Base-by-base conservation (phyloP, 2,113 vertebrate species). In the Uria aalge region DNA sequence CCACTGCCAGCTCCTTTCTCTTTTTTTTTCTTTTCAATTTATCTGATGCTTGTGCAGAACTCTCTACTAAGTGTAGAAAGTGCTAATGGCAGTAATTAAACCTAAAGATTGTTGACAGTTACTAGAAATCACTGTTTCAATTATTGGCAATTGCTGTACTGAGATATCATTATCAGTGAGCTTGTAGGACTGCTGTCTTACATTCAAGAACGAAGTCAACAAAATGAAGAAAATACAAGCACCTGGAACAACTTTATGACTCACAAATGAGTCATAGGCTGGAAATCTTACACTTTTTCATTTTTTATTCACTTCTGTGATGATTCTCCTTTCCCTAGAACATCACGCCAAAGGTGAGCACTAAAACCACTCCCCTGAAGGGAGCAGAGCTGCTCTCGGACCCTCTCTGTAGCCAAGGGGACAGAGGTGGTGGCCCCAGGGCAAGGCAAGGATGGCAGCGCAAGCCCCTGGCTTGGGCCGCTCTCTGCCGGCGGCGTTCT, bases 401-500 rank as follows among this genome's bases (percentile, higher is more conserved):
- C 13, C 26, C 24, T 13, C 29, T 18, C 55, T 13, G 38, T 7
- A 26, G 72, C 40, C 32, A 32, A 9, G 1, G 8, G 45, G 56
- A 20, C 15, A 5, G 56, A 29, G 52, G 26, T 1, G 1, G 22
- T 45, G 53, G 40, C 62, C 2, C 0, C n/a, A 45, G 62, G 36
- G 43, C 23, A 12, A 21, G 62, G 30, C 29, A 45, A 53, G 53
- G 55, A 9, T 4, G 8, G 38, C 21, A 40, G 40, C 2, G 2
- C 23, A 11, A 8, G 47, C 40, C 45, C 9, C 38, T 60, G 7
- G 5, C 5, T 6, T 21, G 14, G 24, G 5, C 19, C 2, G 0
- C 19, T 11, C 47, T 38, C 38, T 9, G 36, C 24, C 4, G 3
- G 30, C 0, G 1, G 20, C 0, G 0, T 45, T 32, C 22, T 7